Conservation (phyloP, 2,113 vertebrate genomes). For the Pipra filicauda region DNA sequence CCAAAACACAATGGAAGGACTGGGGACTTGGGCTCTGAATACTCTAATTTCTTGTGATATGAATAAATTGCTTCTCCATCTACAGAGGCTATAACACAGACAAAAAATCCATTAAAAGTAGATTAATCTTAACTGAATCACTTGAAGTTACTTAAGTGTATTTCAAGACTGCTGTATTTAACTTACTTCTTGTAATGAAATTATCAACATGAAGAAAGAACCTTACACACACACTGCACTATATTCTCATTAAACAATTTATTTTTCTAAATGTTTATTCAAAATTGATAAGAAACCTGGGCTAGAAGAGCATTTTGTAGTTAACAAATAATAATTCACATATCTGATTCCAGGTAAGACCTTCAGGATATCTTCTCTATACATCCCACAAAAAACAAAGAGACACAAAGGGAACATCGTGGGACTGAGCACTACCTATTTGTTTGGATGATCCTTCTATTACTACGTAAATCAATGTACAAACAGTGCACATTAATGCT, state of each 20-base stretch:
- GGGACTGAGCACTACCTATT: not conserved
- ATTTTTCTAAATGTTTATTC: not conserved
- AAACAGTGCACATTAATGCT: not conserved
- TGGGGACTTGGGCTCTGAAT: not conserved
- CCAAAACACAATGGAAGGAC: not conserved
- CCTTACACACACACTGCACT: accelerated
- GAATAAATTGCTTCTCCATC: not conserved
- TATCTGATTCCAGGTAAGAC: not conserved
- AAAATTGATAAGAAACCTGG: not conserved
- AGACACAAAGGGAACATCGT: accelerated
- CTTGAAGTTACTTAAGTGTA: not conserved
- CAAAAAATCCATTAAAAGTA: not conserved
- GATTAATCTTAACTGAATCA: not conserved
- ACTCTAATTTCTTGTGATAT: not conserved
- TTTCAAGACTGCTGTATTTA: not conserved
- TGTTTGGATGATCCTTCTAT: not conserved
- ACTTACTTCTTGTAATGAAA: not conserved
- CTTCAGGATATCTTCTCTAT: not conserved
- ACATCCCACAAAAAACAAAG: not conserved
- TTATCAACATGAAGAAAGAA: not conserved
- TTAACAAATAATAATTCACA: not conserved
- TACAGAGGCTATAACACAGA: not conserved
- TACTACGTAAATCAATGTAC: not conserved
- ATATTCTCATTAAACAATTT: not conserved
- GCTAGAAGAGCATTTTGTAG: not conserved